Evolutionary conservation across 2,888 invertebrate species (phyloP).

Genomic region (Hydrotaea cyrtoneurina): DNA sequence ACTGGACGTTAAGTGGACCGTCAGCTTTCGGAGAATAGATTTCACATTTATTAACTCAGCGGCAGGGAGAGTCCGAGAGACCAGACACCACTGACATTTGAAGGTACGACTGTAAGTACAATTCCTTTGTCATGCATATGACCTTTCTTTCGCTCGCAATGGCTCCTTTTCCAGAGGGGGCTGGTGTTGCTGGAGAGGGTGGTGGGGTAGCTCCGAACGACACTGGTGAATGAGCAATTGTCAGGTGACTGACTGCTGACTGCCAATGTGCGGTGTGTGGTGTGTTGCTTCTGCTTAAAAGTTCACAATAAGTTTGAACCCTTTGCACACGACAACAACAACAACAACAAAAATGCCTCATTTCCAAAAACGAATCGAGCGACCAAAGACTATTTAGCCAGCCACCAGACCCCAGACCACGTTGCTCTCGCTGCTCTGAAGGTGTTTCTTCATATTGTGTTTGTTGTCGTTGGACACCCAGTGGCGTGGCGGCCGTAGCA

Average conservation of each 20-base stretch:
- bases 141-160: slow-evolving; percentile 30
- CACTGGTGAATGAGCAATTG: slow-evolving; percentile 33
- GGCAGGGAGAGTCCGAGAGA: slow-evolving; percentile 28
- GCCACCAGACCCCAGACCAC: neutral
- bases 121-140: slow-evolving; percentile 30
- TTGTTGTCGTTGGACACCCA: neutral
- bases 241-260: slow-evolving; percentile 41
- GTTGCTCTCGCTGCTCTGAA: slow-evolving; percentile 5
- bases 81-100: slow-evolving; percentile 22
- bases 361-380: slow-evolving; percentile 40
- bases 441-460: slow-evolving; percentile 34
- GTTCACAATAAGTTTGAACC: slow-evolving; percentile 30
- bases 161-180: neutral
- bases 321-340: slow-evolving; percentile 35
- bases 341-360: slow-evolving; percentile 38
- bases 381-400: slow-evolving; percentile 40
- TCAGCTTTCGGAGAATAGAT: slow-evolving; percentile 27
- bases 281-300: slow-evolving; percentile 38
- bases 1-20: slow-evolving; percentile 39
- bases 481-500: neutral
- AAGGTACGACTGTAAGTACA: slow-evolving; percentile 16
- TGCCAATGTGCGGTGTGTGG: slow-evolving; percentile 21
- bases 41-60: slow-evolving; percentile 33
- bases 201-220: neutral
- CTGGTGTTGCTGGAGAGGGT: neutral